Evolutionary conservation across 2,113 vertebrate species (phyloP).

Genomic region (Egretta garzetta): DNA sequence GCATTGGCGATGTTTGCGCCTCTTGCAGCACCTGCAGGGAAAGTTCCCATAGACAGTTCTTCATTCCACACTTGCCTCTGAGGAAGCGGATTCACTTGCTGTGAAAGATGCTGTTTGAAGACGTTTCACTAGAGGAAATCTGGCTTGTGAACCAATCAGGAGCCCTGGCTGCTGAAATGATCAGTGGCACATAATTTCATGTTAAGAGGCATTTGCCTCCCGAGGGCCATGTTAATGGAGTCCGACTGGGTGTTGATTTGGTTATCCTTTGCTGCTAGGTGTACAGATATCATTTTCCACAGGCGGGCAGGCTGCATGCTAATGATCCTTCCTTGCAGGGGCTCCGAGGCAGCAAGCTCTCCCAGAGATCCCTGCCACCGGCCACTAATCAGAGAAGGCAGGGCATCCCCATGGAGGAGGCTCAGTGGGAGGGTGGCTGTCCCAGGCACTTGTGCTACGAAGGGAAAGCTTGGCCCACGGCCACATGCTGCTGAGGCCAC

Average conservation of each 20-base stretch:
- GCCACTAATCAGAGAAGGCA: neutral
- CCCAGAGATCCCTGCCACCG: neutral
- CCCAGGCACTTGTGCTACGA: neutral
- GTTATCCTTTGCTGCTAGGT: neutral
- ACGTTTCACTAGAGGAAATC: neutral
- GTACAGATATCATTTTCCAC: neutral
- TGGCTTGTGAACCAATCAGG: neutral
- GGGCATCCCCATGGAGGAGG: neutral
- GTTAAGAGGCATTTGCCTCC: constrained; percentile 12
- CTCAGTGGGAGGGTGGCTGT: neutral
- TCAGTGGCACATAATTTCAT: neutral
- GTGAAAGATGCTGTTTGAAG: neutral
- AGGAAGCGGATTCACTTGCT: neutral
- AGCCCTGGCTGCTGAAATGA: neutral
- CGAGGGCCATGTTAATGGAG: neutral
- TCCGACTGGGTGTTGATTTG: neutral
- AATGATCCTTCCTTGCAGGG: neutral
- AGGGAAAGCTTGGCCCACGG: neutral
- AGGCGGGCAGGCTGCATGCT: neutral
- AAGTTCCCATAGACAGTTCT: neutral
- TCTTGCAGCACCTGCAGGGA: neutral
- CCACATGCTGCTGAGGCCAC: neutral
- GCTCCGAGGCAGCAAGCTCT: neutral
- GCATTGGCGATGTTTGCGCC: neutral
- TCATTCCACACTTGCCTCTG: rapidly evolving